Evolutionary conservation across 2,888 invertebrate genomes (phyloP).

Genomic region (Yponomeuta plumbellus): DNA sequence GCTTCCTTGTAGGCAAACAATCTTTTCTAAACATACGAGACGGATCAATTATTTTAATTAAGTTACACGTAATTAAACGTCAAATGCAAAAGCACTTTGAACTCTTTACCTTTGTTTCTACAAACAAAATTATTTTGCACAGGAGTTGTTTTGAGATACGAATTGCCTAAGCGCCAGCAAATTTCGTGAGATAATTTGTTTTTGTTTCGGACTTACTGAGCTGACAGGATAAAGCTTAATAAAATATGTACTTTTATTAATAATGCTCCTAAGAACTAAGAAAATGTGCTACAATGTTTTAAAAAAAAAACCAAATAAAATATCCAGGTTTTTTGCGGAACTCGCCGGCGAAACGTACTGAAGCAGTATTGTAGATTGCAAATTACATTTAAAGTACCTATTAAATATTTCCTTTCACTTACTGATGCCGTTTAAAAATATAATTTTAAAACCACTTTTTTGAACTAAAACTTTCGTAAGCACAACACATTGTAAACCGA

Average conservation of each 20-base stretch:
- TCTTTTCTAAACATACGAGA: background rate
- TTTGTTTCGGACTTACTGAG: background rate
- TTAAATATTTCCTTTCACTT: too few species aligned
- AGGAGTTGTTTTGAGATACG: background rate
- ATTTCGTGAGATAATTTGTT: background rate
- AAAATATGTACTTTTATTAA: background rate
- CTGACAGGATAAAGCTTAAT: background rate
- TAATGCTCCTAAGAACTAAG: background rate
- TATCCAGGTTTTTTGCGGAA: too few species aligned
- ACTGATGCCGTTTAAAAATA: too few species aligned
- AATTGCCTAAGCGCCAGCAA: background rate
- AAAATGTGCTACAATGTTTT: background rate
- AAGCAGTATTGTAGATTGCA: too few species aligned
- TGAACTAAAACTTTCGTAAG: too few species aligned
- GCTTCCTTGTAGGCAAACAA: background rate
- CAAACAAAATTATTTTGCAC: slow-evolving; percentile 30
- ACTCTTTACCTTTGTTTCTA: slow-evolving; percentile 61
- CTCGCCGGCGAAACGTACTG: too few species aligned
- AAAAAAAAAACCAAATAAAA: too few species aligned
- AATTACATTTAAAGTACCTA: too few species aligned
- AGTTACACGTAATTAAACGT: slow-evolving; percentile 9
- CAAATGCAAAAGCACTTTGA: slow-evolving; percentile 29
- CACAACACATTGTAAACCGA: too few species aligned
- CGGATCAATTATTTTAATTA: background rate
- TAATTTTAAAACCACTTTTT: too few species aligned